Percentiles rank a stretch among this genome's conserved stretches.
Evolutionary conservation across 2,888 invertebrate species (phyloP).

Genomic region (Drosophila macrospina): DNA sequence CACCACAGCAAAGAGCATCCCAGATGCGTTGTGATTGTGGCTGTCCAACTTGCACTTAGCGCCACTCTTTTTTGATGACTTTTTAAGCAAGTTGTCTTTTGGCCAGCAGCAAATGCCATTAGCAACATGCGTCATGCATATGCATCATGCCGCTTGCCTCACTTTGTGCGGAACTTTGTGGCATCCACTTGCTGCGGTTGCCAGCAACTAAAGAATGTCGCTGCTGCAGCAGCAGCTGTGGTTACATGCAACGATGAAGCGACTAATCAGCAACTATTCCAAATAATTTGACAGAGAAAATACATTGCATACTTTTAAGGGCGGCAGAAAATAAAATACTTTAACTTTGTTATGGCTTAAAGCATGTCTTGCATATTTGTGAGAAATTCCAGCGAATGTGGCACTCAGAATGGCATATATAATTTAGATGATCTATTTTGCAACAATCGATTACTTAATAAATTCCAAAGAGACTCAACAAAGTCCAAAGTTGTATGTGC

Average conservation of each 20-base stretch:
- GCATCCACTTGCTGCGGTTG: constrained; percentile 2
- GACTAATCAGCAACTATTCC: constrained; percentile 9
- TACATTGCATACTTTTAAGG: too few relatives aligned
- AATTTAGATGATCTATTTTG: too few relatives aligned
- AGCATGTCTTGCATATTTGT: not conserved
- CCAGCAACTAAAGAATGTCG: constrained; percentile 14
- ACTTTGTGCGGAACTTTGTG: constrained; percentile 5
- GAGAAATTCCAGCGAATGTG: not conserved
- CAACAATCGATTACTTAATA: too few relatives aligned
- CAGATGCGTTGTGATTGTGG: constrained; percentile 53
- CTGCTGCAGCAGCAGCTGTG: constrained; percentile 30
- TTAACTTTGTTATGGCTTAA: not conserved
- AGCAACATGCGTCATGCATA: constrained; percentile 70
- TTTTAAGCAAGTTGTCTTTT: constrained; percentile 55
- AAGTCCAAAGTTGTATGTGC: too few relatives aligned
- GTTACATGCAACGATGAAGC: constrained; percentile 20
- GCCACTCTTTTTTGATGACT: constrained; percentile 39
- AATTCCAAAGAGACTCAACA: too few relatives aligned
- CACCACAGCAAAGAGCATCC: constrained; percentile 70
- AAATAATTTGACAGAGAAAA: not conserved
- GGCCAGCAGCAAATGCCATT: constrained; percentile 62
- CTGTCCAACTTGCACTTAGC: constrained; percentile 42
- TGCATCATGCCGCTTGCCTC: constrained; percentile 39
- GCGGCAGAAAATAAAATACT: constrained; percentile 1
- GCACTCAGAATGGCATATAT: not conserved